Base-by-base conservation (phyloP, 1,140 invertebrate genomes). In the Psix sp. region DNA sequence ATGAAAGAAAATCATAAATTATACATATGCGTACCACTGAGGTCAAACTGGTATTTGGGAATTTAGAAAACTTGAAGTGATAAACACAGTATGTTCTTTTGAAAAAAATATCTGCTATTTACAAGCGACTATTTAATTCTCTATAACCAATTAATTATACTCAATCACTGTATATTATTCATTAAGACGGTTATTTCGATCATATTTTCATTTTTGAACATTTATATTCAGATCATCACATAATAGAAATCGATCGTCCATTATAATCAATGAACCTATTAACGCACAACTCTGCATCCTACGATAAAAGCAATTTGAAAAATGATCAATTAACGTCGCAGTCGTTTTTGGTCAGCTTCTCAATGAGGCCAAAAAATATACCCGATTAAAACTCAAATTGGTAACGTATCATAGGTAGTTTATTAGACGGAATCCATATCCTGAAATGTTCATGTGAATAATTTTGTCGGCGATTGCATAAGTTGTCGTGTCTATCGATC, bases 401-500 rank as follows among this genome's bases (percentile, higher is more conserved):
- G n/a, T n/a, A n/a, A n/a, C n/a, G n/a, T n/a, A 3, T 29, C 26
- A 29, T 7, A 29, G 21, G 18, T 18, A 7, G 3, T 39, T 16
- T 7, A 7, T 39, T 18, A 17, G 15, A 5, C 3, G n/a, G 3
- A 33, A 33, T 33, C 5, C n/a, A 3, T 33, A 33, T 10, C 2
- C 14, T 6, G 16, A 17, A 17, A 17, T 17, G 4, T 42, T 42
- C 14, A 15, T 17, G 11, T 0, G 35, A 4, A 17, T 16, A 1
- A 40, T 40, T 1, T 62, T 51, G n/a, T n/a, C 15, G 33, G 43
- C 26, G 46, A 11, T 15, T 9, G n/a, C 51, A 20, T 43, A 31
- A 65, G 68, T 51, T 38, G 15, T 72, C 39, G 62, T 46, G 57
- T 63, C 24, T 36, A 56, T 65, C 51, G 57, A 21, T 52, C 62